Conservation (phyloP, 2,888 invertebrate species). For the Exocentrus adspersus region DNA sequence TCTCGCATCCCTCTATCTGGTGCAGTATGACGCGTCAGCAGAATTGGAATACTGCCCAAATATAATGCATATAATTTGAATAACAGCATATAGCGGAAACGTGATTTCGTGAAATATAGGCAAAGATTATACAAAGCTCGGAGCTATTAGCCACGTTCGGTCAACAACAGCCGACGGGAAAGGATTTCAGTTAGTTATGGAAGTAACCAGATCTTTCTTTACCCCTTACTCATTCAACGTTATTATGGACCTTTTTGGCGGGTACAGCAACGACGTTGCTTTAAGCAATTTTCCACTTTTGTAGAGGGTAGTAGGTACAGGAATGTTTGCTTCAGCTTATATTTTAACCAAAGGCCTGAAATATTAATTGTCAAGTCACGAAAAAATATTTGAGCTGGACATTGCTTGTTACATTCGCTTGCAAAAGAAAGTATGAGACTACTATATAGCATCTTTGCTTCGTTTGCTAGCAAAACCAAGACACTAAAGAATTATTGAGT, state of each 20-base stretch:
- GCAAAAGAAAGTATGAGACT: too few relatives aligned
- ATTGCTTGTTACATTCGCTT: too few relatives aligned
- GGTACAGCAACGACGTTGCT: too few relatives aligned
- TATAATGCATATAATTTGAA: not conserved
- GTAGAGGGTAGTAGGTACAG: not conserved
- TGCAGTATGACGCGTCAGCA: not conserved
- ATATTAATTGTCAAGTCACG: too few relatives aligned
- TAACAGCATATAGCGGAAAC: not conserved
- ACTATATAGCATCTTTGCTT: too few relatives aligned
- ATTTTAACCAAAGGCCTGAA: too few relatives aligned
- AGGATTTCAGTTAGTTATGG: constrained; percentile 22
- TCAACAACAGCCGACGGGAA: constrained; percentile 42
- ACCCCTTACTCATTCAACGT: not conserved
- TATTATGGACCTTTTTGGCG: not conserved
- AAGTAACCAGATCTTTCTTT: constrained; percentile 29
- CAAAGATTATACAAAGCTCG: constrained; percentile 6
- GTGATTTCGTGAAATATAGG: constrained; percentile 9
- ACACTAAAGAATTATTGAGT: too few relatives aligned
- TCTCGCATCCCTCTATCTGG: not conserved
- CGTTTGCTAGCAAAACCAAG: too few relatives aligned
- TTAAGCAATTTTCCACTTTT: not conserved
- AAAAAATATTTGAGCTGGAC: too few relatives aligned
- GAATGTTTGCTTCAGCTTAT: too few relatives aligned
- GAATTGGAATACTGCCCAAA: not conserved
- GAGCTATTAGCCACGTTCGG: constrained; percentile 48